A percentile compares a stretch with the other conserved stretches of the same genome.
Conservation (phyloP, 2,797 vertebrate genomes). For the Oryzias dopingdopingensis region DNA sequence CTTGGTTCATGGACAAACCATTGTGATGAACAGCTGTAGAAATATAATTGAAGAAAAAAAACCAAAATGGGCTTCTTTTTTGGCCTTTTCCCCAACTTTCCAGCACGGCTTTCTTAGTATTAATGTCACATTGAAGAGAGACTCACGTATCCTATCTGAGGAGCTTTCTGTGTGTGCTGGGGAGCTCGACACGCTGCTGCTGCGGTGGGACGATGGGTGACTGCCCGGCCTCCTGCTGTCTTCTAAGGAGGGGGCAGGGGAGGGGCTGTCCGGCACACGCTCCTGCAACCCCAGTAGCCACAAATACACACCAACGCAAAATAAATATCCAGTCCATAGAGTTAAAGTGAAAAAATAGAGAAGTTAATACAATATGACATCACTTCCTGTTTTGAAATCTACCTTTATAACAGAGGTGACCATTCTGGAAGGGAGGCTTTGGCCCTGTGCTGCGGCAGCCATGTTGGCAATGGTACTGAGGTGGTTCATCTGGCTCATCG, state of each 20-base stretch:
- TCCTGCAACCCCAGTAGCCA: conserved; percentile 81
- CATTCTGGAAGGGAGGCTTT: conserved; percentile 93
- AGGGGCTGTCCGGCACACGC: conserved; percentile 95
- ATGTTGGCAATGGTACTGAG: conserved; percentile 99
- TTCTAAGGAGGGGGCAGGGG: conserved; percentile 95
- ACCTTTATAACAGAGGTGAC: conserved; percentile 99
- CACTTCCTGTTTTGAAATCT: conserved; percentile 57
- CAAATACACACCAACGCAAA: conserved; percentile 56
- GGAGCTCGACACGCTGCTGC: conserved; percentile 99
- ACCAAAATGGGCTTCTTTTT: background rate
- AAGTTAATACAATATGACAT: too few species aligned
- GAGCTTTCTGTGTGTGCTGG: conserved; percentile 97
- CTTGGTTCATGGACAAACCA: conserved; percentile 96
- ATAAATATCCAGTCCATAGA: conserved; percentile 54
- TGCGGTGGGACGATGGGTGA: conserved; percentile 95
- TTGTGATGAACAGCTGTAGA: conserved; percentile 92
- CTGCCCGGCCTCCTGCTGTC: conserved; percentile 95
- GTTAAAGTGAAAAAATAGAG: background rate
- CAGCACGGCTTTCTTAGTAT: conserved; percentile 10
- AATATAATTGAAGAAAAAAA: background rate
- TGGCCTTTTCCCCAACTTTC: background rate
- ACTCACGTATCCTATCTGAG: conserved; percentile 99
- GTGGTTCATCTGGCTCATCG: conserved; percentile 99
- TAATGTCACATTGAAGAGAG: conserved; percentile 39
- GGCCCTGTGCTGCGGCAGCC: conserved; percentile 97